Conservation (phyloP, 1,140 invertebrate genomes). For the Monomorium pharaonis region DNA sequence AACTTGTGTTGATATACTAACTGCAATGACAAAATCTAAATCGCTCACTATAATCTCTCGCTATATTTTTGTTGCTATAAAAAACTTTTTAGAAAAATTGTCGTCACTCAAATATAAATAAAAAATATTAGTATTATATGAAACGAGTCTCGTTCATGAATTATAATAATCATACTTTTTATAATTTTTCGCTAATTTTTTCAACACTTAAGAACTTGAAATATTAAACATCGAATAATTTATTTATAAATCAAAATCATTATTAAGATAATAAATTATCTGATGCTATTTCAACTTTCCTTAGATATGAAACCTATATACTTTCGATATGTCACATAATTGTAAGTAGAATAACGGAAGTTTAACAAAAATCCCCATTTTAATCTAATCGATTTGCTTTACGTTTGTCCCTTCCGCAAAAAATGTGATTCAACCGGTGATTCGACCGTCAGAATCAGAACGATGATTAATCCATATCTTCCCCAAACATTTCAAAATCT, state of each 20-base stretch:
- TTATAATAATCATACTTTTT: neutral
- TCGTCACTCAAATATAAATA: neutral
- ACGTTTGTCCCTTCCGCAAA: neutral
- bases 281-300: neutral
- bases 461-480: neutral
- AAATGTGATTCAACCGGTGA: neutral
- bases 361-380: neutral
- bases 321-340: neutral
- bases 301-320: neutral
- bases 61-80: neutral
- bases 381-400: neutral
- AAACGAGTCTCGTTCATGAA: neutral
- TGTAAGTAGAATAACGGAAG: neutral
- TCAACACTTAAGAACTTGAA: neutral
- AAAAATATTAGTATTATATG: neutral
- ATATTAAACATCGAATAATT: neutral
- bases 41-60: neutral
- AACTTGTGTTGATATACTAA: conserved; percentile 1
- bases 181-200: neutral
- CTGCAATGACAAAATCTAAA: conserved; percentile 23
- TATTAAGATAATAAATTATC: neutral
- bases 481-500: neutral
- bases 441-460: conserved; percentile 3
- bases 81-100: neutral
- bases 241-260: neutral